These are phyloP conservation scores for Crocallis elinguaria DNA, from an alignment of 2,888 invertebrate genomes.

Conservation along the genomic window DNA sequence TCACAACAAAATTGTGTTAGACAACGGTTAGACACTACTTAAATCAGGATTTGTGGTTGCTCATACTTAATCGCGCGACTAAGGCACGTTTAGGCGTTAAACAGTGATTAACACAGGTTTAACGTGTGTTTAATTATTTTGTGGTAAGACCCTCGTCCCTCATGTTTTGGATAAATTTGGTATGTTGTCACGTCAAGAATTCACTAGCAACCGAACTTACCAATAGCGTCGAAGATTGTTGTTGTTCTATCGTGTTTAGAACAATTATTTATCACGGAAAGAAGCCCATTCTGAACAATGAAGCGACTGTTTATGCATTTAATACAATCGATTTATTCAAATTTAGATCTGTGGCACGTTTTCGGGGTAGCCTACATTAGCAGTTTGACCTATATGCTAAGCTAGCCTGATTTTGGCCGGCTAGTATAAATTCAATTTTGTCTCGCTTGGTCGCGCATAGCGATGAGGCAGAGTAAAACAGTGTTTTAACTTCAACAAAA, in stretches of 20 bases:
- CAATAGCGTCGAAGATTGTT: no score
- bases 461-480: slow-evolving; percentile 1
- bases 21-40: no score
- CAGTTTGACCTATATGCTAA: slow-evolving; percentile 23
- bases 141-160: no score
- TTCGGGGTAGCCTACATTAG: slow-evolving; percentile 7
- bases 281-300: neutral
- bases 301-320: neutral
- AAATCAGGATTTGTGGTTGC: no score
- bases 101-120: no score
- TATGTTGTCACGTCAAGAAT: no score
- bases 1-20: no score
- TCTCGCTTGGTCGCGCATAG: slow-evolving; percentile 21
- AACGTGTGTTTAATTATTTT: no score
- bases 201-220: no score
- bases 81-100: no score
- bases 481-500: neutral
- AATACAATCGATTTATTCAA: slow-evolving; percentile 18
- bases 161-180: no score
- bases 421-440: slow-evolving; percentile 25
- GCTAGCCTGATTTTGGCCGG: slow-evolving; percentile 12
- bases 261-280: neutral
- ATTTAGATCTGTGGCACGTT: slow-evolving; percentile 3
- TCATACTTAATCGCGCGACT: no score
- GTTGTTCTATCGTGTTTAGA: neutral